phyloP scores from a whole-genome alignment of 2,113 vertebrate genomes.

The Nicator chloris region DNA sequence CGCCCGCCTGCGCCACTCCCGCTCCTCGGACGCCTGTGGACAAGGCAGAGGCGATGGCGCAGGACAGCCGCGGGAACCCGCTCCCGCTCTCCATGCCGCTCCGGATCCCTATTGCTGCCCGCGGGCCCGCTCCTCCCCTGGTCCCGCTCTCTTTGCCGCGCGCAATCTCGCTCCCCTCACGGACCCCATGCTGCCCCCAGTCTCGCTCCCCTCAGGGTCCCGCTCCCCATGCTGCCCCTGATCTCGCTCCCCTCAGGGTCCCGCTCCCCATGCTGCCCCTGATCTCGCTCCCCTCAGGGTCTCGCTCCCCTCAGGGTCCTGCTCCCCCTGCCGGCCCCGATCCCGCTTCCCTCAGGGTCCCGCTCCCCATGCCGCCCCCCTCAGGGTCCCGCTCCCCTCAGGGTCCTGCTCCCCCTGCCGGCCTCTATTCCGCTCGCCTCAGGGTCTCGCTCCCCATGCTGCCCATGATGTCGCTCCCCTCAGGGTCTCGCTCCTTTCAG shows the following conservation, averaged over 20 bases:
- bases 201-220: background rate
- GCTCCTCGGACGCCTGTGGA: background rate
- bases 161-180: too few relatives aligned
- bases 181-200: rapidly evolving
- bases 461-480: too few relatives aligned
- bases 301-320: background rate
- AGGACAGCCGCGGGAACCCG: background rate
- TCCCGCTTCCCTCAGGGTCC: background rate
- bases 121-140: background rate
- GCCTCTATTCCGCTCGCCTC: too few relatives aligned
- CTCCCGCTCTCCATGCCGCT: too few relatives aligned
- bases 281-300: background rate
- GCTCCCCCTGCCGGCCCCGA: background rate
- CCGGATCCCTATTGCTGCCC: too few relatives aligned
- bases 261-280: background rate
- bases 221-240: too few relatives aligned
- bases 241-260: background rate
- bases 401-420: too few relatives aligned
- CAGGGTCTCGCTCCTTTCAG: background rate
- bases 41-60: background rate
- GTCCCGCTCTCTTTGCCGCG: rapidly evolving
- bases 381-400: background rate
- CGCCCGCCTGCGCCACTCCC: background rate
- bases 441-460: too few relatives aligned
- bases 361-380: too few relatives aligned